These are phyloP conservation scores for Anniella stebbinsi DNA, from an alignment of 2,797 vertebrate species.

Conservation along the genomic window DNA sequence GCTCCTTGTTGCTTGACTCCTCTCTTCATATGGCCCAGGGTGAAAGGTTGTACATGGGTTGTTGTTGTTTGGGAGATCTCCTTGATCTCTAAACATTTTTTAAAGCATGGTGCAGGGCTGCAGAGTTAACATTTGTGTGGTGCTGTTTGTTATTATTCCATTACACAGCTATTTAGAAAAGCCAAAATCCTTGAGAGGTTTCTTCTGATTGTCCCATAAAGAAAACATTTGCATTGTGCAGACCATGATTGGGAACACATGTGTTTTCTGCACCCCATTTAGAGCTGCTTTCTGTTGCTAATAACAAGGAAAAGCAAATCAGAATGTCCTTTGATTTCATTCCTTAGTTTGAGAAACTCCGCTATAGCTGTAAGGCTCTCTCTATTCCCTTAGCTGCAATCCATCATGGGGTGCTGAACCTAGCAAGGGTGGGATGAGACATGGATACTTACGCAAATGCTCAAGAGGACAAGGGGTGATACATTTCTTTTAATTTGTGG, in stretches of 20 bases:
- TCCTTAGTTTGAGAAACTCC: constrained; percentile 64
- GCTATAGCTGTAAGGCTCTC: constrained; percentile 68
- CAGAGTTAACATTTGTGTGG: constrained; percentile 61
- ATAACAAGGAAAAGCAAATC: constrained; percentile 73
- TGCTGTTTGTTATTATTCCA: constrained; percentile 75
- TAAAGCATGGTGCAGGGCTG: constrained; percentile 49
- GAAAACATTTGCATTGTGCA: constrained; percentile 81
- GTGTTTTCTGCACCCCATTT: constrained; percentile 68
- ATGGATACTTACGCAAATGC: constrained; percentile 68
- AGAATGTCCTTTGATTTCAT: constrained; percentile 66
- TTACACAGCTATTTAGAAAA: constrained; percentile 45
- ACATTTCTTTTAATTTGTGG: constrained; percentile 76
- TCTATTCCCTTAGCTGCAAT: constrained; percentile 71
- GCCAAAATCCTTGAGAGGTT: constrained; percentile 70
- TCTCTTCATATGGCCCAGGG: accelerated
- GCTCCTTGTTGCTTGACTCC: neutral
- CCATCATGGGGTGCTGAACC: constrained; percentile 51
- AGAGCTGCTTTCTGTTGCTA: constrained; percentile 64
- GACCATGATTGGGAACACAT: constrained; percentile 81
- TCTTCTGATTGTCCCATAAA: constrained; percentile 77
- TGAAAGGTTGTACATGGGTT: constrained; percentile 36
- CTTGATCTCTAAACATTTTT: constrained; percentile 56
- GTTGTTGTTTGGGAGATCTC: constrained; percentile 21
- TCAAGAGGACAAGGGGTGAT: constrained; percentile 63
- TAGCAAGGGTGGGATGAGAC: constrained; percentile 65